Evolutionary conservation across 2,113 vertebrate species (phyloP), one percentile per base, ranked within the genome.

Genomic region (Toxostoma redivivum): DNA sequence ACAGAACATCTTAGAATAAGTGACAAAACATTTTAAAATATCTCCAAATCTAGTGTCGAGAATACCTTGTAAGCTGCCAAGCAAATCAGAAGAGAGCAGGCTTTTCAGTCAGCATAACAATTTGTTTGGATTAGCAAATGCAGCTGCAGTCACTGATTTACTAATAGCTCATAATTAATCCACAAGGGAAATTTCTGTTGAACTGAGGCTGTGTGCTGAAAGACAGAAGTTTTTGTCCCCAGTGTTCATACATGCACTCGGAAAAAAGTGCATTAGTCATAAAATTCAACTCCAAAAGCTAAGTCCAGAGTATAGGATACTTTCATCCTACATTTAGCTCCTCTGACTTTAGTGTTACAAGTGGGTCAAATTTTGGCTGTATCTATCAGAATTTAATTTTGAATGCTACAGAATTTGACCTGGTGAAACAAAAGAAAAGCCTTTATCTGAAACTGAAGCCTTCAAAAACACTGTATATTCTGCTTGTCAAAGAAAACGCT

Each of bases 401-500:
- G 38, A 91, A 71, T 12, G 3, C 57, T 79, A 37, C 33, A 77
- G 54, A 80, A 71, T 77, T 73, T 92, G 85, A 66, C 50, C 78
- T 80, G 51, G 51, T 93, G 33, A 91, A 92, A 82, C 42, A 51
- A 85, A 76, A 65, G 24, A 85, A 93, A 94, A 83, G 67, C 87
- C 64, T 88, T 73, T 30, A 82, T 69, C 81, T 91, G n/a, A 76
- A 92, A 80, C 61, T 0, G 8, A 90, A 80, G 79, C 79, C 42
- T 74, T 76, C 33, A 27, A 80, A 93, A 96, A 70, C 67, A 60
- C 88, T 15, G 3, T 72, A 87, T 91, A 66, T 90, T 96, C 88
- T 93, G 74, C 44, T 84, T 71, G 48, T 90, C 86, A 95, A 84
- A 93, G 72, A 67, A 89, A 95, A 88, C 60, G 93, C 94, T 94